A percentile compares a stretch with the other conserved stretches of the same genome.
Evolutionary conservation across 2,797 vertebrate genomes (phyloP).

Genomic region (Fratercula arctica): DNA sequence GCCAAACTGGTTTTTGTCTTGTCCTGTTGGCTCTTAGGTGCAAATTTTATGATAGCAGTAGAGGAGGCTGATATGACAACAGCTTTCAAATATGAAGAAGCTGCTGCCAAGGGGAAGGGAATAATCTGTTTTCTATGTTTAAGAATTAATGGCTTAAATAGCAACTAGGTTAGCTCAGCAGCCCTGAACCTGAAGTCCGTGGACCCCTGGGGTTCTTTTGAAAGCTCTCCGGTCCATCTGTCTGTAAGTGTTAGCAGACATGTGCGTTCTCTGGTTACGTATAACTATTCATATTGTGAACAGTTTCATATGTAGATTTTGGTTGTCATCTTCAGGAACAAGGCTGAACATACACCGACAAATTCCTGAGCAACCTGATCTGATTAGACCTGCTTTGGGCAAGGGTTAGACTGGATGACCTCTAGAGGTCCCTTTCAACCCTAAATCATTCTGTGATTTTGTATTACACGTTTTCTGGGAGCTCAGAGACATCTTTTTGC

Average conservation of each 20-base stretch:
- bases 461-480: background rate
- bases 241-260: background rate
- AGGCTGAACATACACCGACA: background rate
- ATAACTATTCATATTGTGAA: background rate
- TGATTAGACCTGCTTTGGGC: background rate
- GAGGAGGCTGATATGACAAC: background rate
- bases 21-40: background rate
- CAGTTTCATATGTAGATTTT: background rate
- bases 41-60: background rate
- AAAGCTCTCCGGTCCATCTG: background rate
- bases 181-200: background rate
- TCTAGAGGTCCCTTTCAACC: background rate
- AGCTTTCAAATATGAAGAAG: background rate
- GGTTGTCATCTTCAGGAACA: background rate
- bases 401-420: background rate
- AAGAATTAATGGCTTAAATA: conserved; percentile 16
- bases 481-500: background rate
- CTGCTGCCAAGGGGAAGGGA: conserved; percentile 7
- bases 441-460: background rate
- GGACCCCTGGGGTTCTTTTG: background rate
- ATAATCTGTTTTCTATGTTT: conserved; percentile 1
- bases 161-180: background rate
- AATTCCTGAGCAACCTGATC: background rate
- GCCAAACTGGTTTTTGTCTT: background rate
- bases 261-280: background rate